Conservation (phyloP, 1,140 invertebrate species). For the Drosophila miranda region DNA sequence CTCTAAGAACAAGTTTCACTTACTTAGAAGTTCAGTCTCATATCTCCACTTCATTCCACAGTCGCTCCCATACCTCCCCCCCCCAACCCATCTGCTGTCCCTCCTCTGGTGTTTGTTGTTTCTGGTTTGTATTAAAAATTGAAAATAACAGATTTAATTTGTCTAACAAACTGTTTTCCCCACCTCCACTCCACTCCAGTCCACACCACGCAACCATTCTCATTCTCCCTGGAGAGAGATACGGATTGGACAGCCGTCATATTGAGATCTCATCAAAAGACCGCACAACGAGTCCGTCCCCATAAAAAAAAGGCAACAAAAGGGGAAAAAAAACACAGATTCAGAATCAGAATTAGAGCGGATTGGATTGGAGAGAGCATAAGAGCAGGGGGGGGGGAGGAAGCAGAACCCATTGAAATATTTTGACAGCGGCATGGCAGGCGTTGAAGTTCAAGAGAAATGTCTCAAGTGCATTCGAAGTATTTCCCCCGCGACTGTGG, state of each 20-base stretch:
- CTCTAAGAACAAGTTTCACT: constrained; percentile 66
- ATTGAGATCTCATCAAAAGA: constrained; percentile 79
- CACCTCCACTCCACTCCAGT: no score
- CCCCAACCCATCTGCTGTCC: constrained; percentile 2
- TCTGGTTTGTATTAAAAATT: constrained; percentile 47
- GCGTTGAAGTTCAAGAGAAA: constrained; percentile 79
- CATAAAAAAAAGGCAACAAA: constrained; percentile 19
- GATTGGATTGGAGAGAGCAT: background rate
- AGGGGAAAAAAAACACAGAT: constrained; percentile 1
- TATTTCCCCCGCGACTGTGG: constrained; percentile 66
- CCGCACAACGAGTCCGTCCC: constrained; percentile 68
- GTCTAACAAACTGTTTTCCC: constrained; percentile 58
- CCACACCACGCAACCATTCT: no score
- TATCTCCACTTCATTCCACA: no score
- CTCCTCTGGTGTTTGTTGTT: constrained; percentile 8
- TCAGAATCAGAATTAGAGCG: background rate
- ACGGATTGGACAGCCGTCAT: constrained; percentile 61
- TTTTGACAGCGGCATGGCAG: constrained; percentile 76
- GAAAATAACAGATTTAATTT: constrained; percentile 78
- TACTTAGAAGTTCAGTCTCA: constrained; percentile 52
- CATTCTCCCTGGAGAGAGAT: constrained; percentile 9
- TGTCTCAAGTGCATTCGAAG: constrained; percentile 79
- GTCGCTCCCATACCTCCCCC: no score
- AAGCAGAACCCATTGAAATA: constrained; percentile 66
- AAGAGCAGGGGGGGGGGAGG: background rate